These are phyloP conservation scores for Troilus luridus DNA, from an alignment of 2,888 invertebrate genomes.

Conservation along the genomic window DNA sequence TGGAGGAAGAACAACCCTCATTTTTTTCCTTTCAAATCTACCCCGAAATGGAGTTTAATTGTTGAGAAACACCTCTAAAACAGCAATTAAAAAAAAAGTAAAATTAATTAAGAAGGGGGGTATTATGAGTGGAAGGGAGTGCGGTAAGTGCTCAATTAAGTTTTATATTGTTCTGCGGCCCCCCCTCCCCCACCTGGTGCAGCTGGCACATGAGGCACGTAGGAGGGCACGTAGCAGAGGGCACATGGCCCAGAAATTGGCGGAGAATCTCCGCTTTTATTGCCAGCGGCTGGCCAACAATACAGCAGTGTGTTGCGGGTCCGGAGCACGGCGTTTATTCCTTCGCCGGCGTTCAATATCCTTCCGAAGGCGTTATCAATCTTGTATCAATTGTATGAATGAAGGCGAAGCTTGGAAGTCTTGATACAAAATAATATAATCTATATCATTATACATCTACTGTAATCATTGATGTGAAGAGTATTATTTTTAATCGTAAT, in stretches of 20 bases:
- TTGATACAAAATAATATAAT: too few relatives aligned
- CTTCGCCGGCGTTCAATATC: not conserved
- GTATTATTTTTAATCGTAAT: too few relatives aligned
- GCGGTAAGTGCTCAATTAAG: conserved; percentile 39
- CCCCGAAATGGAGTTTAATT: conserved; percentile 6
- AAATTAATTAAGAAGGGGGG: not conserved
- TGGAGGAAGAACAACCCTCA: not conserved
- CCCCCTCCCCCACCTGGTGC: conserved; percentile 4
- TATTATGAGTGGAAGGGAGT: conserved; percentile 12
- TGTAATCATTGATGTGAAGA: too few relatives aligned
- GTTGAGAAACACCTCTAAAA: not conserved
- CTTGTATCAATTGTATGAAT: not conserved
- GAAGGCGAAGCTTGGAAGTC: not conserved
- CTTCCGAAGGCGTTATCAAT: not conserved
- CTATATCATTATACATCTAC: too few relatives aligned
- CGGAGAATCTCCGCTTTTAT: conserved; percentile 36
- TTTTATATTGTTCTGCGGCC: not conserved
- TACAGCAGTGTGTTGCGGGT: not conserved
- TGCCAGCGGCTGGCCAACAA: conserved; percentile 34
- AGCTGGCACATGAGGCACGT: conserved; percentile 40
- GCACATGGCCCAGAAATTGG: conserved; percentile 19
- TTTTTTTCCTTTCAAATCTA: not conserved
- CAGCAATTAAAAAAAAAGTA: not conserved
- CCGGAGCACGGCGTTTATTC: not conserved
- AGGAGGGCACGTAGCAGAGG: not conserved